Evolutionary conservation across 64 coral and sea anemone species (phyloP), one percentile per base, ranked within the genome.

Genomic region (Trachythela sp.): DNA sequence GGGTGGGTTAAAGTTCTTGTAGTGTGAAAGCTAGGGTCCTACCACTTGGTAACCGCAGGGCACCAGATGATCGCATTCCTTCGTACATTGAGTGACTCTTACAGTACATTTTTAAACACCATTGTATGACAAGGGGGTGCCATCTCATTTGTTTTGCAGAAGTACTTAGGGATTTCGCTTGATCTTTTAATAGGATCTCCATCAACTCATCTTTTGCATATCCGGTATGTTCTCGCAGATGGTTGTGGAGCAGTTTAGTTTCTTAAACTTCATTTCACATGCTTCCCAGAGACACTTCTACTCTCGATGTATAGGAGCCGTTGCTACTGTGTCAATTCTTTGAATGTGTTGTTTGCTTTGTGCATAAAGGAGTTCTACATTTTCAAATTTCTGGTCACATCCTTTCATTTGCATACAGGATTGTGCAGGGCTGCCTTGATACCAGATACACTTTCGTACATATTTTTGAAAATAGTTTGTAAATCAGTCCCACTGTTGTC

Each of bases 41-140:
- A 24, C 92, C 92, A 94, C 92, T 94, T 84, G 89, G 89, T 17
- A 94, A 75, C 83, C 90, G 90, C 24, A 94, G 70, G 14, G 40
- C 58, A 22, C 92, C 92, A 7, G 92, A 94, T 13, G 39, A 37
- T 26, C 75, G 45, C 85, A 94, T 83, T 11, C 86, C 92, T 36
- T 94, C 54, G 42, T 90, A 94, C 18, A 39, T 8, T 77, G 33
- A 84, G 33, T 90, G 89, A 0, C 85, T 90, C 83, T 85, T 90
- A 24, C 84, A 90, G 45, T n/a, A n/a, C n/a, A n/a, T n/a, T n/a
- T n/a, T n/a, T n/a, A n/a, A n/a, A n/a, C n/a, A n/a, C n/a, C n/a
- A 94, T 75, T 84, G 67, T 18, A 94, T 94, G 8, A 94, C 54
- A 0, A 84, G 36, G 8, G 85, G 88, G 70, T 90, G 92, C 92